phyloP scores from a whole-genome alignment of 2,113 vertebrate species.

The Panthera tigris region DNA sequence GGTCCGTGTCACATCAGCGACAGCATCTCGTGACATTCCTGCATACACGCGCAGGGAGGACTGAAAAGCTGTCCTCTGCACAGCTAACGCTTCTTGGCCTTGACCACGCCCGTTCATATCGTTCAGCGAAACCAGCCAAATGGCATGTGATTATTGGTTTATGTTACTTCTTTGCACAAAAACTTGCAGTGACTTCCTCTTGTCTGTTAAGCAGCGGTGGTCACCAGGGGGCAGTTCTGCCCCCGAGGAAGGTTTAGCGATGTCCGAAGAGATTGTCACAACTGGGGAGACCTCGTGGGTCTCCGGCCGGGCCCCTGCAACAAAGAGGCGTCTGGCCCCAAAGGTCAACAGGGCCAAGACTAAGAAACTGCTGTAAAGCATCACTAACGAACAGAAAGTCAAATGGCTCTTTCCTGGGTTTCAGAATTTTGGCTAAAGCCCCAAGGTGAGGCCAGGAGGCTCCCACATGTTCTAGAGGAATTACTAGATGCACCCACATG shows the following conservation, averaged over 20 bases:
- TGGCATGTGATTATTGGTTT: not conserved
- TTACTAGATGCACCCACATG: not conserved
- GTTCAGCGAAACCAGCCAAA: not conserved
- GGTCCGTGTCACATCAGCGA: fast-evolving
- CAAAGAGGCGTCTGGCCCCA: not conserved
- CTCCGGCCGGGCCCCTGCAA: no score
- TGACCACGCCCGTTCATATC: no score
- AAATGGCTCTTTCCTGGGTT: not conserved
- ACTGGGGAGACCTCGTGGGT: fast-evolving
- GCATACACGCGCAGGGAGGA: not conserved
- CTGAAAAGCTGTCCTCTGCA: not conserved
- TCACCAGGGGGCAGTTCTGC: not conserved
- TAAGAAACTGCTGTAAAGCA: not conserved
- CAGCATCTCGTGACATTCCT: fast-evolving
- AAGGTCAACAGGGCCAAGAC: fast-evolving
- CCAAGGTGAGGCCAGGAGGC: not conserved
- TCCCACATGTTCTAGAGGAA: not conserved
- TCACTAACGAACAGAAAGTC: no score
- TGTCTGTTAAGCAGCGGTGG: not conserved
- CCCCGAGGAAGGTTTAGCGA: not conserved
- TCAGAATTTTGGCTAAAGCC: not conserved
- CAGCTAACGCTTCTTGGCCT: not conserved
- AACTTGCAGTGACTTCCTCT: not conserved
- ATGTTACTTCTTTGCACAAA: not conserved
- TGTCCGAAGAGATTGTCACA: not conserved